Percentiles rank a stretch among this genome's conserved stretches.
phyloP scores from a whole-genome alignment of 30 jellyfish, hydroid and myxozoan species.

The Haliclystus octoradiatus region DNA sequence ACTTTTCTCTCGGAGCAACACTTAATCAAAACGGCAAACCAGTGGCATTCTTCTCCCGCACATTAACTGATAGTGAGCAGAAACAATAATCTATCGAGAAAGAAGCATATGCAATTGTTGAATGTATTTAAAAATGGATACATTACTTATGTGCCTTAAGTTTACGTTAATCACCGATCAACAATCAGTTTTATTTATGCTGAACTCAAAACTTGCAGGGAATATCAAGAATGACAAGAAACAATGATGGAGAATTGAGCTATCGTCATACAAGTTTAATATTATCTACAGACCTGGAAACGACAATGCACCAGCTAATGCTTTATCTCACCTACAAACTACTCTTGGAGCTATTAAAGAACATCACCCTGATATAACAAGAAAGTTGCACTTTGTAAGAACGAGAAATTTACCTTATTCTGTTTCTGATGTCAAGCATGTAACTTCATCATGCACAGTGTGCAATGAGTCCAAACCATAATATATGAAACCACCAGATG shows the following conservation, averaged over 20 bases:
- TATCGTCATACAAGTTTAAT: constrained; percentile 42
- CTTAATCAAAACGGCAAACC: too few relatives aligned
- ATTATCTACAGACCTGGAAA: constrained; percentile 64
- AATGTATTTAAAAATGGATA: constrained; percentile 53
- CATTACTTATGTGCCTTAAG: constrained; percentile 46
- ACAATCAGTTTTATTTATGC: too few relatives aligned
- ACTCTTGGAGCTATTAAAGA: constrained; percentile 9
- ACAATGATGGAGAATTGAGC: constrained; percentile 59
- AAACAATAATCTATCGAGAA: too few relatives aligned
- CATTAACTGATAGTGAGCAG: constrained; percentile 38
- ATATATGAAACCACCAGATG: too few relatives aligned
- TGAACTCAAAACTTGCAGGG: constrained; percentile 49
- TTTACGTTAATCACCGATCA: constrained; percentile 54
- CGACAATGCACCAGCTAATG: constrained; percentile 42
- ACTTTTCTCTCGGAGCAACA: constrained; percentile 57
- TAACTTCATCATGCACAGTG: too few relatives aligned
- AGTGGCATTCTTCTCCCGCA: constrained; percentile 56
- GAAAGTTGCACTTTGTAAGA: too few relatives aligned
- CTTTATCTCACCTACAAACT: constrained; percentile 29
- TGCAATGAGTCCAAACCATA: too few relatives aligned
- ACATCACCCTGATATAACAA: too few relatives aligned
- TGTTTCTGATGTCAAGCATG: constrained; percentile 13
- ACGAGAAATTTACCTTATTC: too few relatives aligned
- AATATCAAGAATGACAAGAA: constrained; percentile 63
- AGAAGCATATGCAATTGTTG: constrained; percentile 47